Percentiles rank a stretch among this genome's conserved stretches.
Conservation (phyloP, 2,113 vertebrate genomes). For the Redunca redunca region DNA sequence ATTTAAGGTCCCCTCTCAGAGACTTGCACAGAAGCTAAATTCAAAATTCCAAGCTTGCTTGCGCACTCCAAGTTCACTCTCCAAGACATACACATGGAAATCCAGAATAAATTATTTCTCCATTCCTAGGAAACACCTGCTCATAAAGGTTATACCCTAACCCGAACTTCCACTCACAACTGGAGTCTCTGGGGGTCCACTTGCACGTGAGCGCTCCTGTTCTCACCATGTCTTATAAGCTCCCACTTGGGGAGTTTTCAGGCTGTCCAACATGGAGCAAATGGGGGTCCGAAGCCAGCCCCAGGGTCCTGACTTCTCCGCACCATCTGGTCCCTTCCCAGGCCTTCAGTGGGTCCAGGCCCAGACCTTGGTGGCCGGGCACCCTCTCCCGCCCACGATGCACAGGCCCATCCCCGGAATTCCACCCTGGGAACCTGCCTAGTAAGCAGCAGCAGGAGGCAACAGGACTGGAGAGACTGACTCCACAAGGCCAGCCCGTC, state of each 20-base stretch:
- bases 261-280: not conserved
- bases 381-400: not conserved
- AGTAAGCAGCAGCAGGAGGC: not conserved
- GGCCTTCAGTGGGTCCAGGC: not conserved
- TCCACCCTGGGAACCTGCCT: not conserved
- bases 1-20: not conserved
- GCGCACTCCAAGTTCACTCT: not conserved
- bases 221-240: not conserved
- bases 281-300: not conserved
- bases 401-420: not conserved
- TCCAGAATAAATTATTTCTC: not conserved
- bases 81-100: not conserved
- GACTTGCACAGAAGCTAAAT: not conserved
- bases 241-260: not conserved
- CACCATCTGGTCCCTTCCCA: not conserved
- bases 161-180: not conserved
- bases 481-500: conserved; percentile 10
- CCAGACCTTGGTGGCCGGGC: not conserved
- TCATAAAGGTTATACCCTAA: not conserved
- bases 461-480: not conserved
- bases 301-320: not conserved
- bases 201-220: not conserved
- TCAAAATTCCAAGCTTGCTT: not conserved
- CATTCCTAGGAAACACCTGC: not conserved
- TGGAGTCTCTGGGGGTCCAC: not conserved